phyloP scores from a whole-genome alignment of 2,113 vertebrate species.

The Anguilla japonica region DNA sequence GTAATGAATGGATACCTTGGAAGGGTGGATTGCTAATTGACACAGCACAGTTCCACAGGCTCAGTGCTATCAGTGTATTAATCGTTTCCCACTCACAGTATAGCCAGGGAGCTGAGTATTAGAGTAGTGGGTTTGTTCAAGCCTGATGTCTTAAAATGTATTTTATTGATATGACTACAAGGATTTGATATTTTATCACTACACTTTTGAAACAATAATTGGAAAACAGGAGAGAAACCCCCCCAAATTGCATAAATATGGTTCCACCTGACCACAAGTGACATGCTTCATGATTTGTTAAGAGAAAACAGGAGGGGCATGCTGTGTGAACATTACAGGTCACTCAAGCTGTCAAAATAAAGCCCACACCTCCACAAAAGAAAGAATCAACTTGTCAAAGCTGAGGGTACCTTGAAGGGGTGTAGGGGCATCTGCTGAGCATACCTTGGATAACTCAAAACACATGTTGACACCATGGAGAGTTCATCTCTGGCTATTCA shows the following conservation, averaged over 20 bases:
- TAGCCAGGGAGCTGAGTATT: not conserved
- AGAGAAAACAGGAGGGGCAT: not conserved
- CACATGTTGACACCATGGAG: constrained; percentile 28
- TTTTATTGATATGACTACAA: not conserved
- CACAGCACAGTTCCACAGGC: constrained; percentile 46
- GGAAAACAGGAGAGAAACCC: not conserved
- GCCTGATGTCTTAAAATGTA: not conserved
- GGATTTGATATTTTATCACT: not conserved
- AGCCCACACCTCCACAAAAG: not conserved
- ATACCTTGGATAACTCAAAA: constrained; percentile 26
- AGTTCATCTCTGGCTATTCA: constrained; percentile 21
- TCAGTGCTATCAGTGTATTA: constrained; percentile 38
- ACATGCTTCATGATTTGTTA: not conserved
- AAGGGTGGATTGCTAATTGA: constrained; percentile 50
- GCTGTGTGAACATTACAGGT: not conserved
- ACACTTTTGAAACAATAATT: not conserved
- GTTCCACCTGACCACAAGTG: not conserved
- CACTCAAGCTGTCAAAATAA: constrained; percentile 7
- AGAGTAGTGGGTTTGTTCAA: not conserved
- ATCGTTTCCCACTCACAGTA: constrained; percentile 18
- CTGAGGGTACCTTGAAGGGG: not conserved
- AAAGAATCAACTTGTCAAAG: not conserved
- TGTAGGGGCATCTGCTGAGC: constrained; percentile 9
- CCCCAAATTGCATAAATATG: not conserved
- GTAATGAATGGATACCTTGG: constrained; percentile 11